Conservation (phyloP, 2,113 vertebrate genomes). For the Colistium nudipinnis region DNA sequence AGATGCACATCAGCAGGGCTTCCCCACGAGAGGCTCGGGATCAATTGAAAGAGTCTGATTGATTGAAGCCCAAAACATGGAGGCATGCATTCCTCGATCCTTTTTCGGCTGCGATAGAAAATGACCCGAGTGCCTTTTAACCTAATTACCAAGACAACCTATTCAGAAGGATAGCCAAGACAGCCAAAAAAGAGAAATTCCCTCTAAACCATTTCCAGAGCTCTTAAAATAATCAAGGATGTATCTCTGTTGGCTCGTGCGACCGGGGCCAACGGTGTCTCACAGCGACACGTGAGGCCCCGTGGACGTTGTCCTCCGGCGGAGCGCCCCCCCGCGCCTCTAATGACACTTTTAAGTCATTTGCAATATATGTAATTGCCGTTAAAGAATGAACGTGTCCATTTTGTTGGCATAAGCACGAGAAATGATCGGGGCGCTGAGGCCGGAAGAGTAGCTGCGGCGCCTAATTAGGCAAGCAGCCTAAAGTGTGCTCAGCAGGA, state of each 20-base stretch:
- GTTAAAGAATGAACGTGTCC: conserved; percentile 29
- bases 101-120: conserved; percentile 8
- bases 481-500: conserved; percentile 62
- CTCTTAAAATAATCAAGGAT: conserved; percentile 8
- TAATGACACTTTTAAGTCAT: conserved; percentile 46
- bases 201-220: background rate
- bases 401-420: conserved; percentile 42
- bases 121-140: conserved; percentile 35
- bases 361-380: conserved; percentile 38
- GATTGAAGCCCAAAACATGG: conserved; percentile 35
- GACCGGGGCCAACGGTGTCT: background rate
- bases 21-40: conserved; percentile 31
- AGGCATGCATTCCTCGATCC: background rate
- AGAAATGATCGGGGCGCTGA: conserved; percentile 38
- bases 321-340: background rate
- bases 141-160: conserved; percentile 24
- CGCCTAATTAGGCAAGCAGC: conserved; percentile 55
- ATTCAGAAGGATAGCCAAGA: conserved; percentile 6
- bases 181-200: background rate
- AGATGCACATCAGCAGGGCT: conserved; percentile 26
- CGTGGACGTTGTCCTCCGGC: conserved; percentile 6
- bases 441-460: conserved; percentile 39
- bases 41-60: conserved; percentile 45
- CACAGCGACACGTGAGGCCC: conserved; percentile 18
- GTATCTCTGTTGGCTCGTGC: conserved; percentile 8